A percentile compares a stretch with the other conserved stretches of the same genome.
These are phyloP conservation scores for Oxytorus armatus DNA, from an alignment of 2,888 invertebrate genomes.

Conservation along the genomic window DNA sequence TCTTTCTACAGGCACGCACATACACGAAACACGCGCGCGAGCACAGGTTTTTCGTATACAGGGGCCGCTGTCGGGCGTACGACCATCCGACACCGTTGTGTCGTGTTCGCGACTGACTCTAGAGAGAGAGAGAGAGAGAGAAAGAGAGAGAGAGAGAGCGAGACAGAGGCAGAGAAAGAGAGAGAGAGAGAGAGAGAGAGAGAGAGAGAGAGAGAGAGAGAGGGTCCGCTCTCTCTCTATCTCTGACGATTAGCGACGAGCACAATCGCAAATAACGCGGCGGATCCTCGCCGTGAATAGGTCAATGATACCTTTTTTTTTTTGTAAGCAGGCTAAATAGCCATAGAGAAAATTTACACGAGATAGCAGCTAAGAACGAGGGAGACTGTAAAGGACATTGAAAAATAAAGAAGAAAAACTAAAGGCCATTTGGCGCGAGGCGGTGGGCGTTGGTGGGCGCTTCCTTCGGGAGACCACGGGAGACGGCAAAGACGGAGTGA, in stretches of 20 bases:
- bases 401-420: constrained; percentile 3
- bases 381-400: too few species aligned
- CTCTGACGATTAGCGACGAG: too few species aligned
- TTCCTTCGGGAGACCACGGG: constrained; percentile 1
- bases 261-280: constrained; percentile 10
- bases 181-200: too few species aligned
- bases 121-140: constrained; percentile 29
- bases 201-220: too few species aligned
- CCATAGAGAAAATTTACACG: too few species aligned
- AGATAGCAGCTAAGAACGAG: too few species aligned
- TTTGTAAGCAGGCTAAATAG: too few species aligned
- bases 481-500: too few species aligned
- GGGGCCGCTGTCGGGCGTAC: too few species aligned
- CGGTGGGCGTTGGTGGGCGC: constrained; percentile 52
- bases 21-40: constrained; percentile 37
- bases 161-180: constrained; percentile 2
- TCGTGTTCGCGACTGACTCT: not conserved
- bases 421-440: constrained; percentile 39
- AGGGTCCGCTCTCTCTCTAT: too few species aligned
- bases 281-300: constrained; percentile 21
- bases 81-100: too few species aligned
- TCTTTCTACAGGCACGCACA: constrained; percentile 14
- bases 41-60: constrained; percentile 43
- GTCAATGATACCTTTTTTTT: too few species aligned
- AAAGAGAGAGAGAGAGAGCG: constrained; percentile 7